These are phyloP conservation scores for Zaprionus camerounensis DNA, from an alignment of 1,140 invertebrate species.

Conservation along the genomic window DNA sequence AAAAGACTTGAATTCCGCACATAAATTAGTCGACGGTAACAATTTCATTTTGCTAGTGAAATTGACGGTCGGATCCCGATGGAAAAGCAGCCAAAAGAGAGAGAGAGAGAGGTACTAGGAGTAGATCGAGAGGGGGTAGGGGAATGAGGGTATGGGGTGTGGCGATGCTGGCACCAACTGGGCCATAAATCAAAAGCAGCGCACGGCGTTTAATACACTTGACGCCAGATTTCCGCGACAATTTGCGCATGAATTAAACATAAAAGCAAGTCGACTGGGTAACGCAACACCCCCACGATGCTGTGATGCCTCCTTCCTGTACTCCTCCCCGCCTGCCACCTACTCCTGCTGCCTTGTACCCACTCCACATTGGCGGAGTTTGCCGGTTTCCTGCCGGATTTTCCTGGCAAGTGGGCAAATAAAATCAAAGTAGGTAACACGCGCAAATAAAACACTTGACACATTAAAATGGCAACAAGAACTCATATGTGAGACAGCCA, in stretches of 20 bases:
- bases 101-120: no score
- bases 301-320: neutral
- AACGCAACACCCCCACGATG: constrained; percentile 25
- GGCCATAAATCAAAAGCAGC: constrained; percentile 80
- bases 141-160: neutral
- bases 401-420: constrained; percentile 63
- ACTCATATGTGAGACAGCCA: constrained; percentile 44
- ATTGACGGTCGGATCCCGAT: constrained; percentile 60
- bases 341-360: neutral
- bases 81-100: neutral
- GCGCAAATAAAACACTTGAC: constrained; percentile 83
- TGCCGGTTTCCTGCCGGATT: constrained; percentile 7
- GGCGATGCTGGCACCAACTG: constrained; percentile 38
- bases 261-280: constrained; percentile 70
- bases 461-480: constrained; percentile 78
- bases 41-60: constrained; percentile 77
- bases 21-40: constrained; percentile 74
- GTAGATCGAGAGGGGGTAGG: neutral
- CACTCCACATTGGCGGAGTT: constrained; percentile 9
- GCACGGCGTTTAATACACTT: constrained; percentile 78
- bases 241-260: constrained; percentile 83
- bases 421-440: constrained; percentile 83
- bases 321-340: neutral
- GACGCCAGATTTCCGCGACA: constrained; percentile 82
- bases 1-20: constrained; percentile 46